A percentile compares a stretch with the other conserved stretches of the same genome.
phyloP scores from a whole-genome alignment of 1,140 invertebrate species.

The Leguminivora glycinivorella region DNA sequence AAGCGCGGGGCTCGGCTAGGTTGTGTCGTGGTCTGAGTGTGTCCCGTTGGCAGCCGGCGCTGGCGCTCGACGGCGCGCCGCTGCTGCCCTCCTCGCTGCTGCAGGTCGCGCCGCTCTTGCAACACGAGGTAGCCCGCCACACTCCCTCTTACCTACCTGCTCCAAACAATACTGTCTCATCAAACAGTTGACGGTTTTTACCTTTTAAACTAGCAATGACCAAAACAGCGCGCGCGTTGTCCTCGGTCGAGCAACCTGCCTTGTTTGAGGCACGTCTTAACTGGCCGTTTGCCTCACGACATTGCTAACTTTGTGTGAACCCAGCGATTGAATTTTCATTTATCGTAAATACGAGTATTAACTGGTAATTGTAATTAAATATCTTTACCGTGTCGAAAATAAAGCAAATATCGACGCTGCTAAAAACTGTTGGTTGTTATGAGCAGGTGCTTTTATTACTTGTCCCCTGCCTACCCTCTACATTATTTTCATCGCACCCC shows the following conservation, averaged over 20 bases:
- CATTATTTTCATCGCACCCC: neutral
- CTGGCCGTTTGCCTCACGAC: too few relatives aligned
- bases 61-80: constrained; percentile 51
- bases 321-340: too few relatives aligned
- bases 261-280: too few relatives aligned
- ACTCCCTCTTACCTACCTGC: neutral
- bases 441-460: neutral
- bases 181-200: too few relatives aligned
- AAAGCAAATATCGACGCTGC: neutral
- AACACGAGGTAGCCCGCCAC: constrained; percentile 53
- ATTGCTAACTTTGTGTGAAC: too few relatives aligned
- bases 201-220: too few relatives aligned
- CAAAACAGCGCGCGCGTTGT: too few relatives aligned
- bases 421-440: neutral
- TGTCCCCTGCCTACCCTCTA: neutral
- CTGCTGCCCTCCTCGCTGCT: constrained; percentile 50
- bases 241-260: too few relatives aligned
- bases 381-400: neutral
- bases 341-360: too few relatives aligned
- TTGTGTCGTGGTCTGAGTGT: constrained; percentile 30
- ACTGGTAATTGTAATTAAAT: neutral
- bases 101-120: constrained; percentile 51
- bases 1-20: neutral
- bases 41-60: constrained; percentile 49
- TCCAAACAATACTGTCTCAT: neutral